Conservation (phyloP, 2,888 invertebrate species). For the Cantharis rustica region DNA sequence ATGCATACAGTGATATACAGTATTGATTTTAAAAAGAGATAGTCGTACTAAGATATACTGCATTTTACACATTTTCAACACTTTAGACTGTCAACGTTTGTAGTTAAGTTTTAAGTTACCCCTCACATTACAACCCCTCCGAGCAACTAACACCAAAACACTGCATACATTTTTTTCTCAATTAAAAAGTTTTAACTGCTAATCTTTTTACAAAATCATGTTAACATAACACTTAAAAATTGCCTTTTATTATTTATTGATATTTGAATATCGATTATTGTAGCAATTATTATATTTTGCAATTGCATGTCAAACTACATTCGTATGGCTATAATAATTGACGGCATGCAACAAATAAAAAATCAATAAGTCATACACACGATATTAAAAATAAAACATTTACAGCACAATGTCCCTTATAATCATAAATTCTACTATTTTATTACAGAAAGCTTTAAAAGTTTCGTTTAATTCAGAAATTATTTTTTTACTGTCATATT, state of each 20-base stretch:
- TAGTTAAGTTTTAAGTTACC: not conserved
- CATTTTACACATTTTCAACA: conserved; percentile 7
- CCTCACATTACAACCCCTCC: not conserved
- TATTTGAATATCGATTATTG: not conserved
- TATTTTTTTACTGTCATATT: not conserved
- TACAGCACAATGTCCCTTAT: not conserved
- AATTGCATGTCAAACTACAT: conserved; percentile 11
- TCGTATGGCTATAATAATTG: conserved; percentile 13
- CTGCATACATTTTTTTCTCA: not conserved
- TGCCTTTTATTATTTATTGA: not conserved
- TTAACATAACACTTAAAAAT: not conserved
- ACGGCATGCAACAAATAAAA: conserved; percentile 24
- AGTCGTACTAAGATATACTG: not conserved
- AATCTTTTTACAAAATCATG: not conserved
- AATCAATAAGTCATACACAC: conserved; percentile 22
- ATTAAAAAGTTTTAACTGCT: not conserved
- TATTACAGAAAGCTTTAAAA: not conserved
- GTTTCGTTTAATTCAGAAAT: not conserved
- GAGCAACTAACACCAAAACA: not conserved
- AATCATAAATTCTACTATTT: not conserved
- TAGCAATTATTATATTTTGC: not conserved
- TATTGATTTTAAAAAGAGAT: conserved; percentile 1
- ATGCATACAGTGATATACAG: not conserved
- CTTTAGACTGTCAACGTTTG: not conserved
- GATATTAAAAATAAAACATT: conserved; percentile 12